Percentiles rank a stretch among this genome's conserved stretches.
These are phyloP conservation scores for Pollenia angustigena DNA, from an alignment of 2,888 invertebrate genomes.

Conservation along the genomic window DNA sequence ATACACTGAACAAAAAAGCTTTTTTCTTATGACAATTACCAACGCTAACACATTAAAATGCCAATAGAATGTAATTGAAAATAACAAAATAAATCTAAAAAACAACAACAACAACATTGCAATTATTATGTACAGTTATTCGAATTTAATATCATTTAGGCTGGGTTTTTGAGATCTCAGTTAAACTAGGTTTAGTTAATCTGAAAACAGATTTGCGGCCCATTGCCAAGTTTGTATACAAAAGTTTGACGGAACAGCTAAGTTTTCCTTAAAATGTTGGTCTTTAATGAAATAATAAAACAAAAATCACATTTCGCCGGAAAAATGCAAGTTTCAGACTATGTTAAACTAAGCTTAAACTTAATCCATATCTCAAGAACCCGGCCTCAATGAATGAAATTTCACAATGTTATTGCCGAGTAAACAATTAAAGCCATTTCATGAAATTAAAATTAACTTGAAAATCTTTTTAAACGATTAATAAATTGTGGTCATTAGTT, in stretches of 20 bases:
- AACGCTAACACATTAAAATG: slow-evolving; percentile 16
- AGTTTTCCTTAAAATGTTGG: too few relatives aligned
- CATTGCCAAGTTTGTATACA: too few relatives aligned
- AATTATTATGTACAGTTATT: slow-evolving; percentile 12
- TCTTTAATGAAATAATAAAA: too few relatives aligned
- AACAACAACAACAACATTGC: slow-evolving; percentile 27
- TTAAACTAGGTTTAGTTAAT: too few relatives aligned
- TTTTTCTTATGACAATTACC: not conserved
- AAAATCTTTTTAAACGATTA: slow-evolving; percentile 5
- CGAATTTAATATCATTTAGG: not conserved
- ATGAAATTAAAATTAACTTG: slow-evolving; percentile 8
- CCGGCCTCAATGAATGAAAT: not conserved
- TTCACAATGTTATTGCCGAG: not conserved
- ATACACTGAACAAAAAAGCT: slow-evolving; percentile 31
- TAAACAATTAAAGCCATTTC: slow-evolving; percentile 38
- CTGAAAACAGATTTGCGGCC: too few relatives aligned
- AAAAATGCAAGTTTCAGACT: too few relatives aligned
- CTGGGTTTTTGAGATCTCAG: too few relatives aligned
- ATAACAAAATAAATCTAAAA: not conserved
- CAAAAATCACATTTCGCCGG: too few relatives aligned
- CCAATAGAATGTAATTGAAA: slow-evolving; percentile 26
- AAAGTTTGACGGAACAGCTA: too few relatives aligned
- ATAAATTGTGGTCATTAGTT: slow-evolving; percentile 9
- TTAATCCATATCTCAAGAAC: too few relatives aligned
- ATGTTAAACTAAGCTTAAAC: too few relatives aligned